Percentiles rank a stretch among this genome's conserved stretches.
Evolutionary conservation across 2,797 vertebrate species (phyloP).

Genomic region (Gadopsis marmoratus): DNA sequence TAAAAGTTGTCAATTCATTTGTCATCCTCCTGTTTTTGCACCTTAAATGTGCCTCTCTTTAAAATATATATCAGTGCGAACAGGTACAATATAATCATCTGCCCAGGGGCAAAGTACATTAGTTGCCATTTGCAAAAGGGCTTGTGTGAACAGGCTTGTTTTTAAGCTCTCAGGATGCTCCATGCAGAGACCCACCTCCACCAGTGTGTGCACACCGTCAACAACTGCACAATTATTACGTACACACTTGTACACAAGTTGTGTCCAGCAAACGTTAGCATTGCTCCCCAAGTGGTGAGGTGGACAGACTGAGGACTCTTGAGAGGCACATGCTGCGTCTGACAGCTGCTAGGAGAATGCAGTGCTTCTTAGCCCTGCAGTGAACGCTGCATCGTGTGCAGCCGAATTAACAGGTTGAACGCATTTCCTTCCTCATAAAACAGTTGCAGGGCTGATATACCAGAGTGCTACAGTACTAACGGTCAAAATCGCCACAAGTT

Average conservation of each 20-base stretch:
- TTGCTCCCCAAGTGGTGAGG: no score
- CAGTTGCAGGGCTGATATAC: neutral
- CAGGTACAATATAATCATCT: neutral
- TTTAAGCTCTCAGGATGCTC: neutral
- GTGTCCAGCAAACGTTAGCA: no score
- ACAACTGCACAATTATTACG: neutral
- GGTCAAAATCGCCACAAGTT: neutral
- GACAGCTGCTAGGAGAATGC: neutral
- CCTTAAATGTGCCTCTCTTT: neutral
- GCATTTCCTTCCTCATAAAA: neutral
- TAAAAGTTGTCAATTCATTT: neutral
- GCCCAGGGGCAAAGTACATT: neutral
- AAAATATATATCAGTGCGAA: neutral
- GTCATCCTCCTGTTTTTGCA: neutral
- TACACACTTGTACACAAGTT: neutral
- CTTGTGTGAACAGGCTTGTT: neutral
- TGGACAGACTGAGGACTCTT: no score
- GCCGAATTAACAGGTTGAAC: no score
- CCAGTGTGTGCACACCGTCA: neutral
- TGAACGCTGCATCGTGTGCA: neutral
- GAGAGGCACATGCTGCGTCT: no score
- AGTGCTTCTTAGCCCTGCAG: neutral
- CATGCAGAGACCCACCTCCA: neutral
- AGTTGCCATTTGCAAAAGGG: neutral
- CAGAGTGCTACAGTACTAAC: no score